Evolutionary conservation across 2,113 vertebrate genomes (phyloP).

Genomic region (Limnothrissa miodon): DNA sequence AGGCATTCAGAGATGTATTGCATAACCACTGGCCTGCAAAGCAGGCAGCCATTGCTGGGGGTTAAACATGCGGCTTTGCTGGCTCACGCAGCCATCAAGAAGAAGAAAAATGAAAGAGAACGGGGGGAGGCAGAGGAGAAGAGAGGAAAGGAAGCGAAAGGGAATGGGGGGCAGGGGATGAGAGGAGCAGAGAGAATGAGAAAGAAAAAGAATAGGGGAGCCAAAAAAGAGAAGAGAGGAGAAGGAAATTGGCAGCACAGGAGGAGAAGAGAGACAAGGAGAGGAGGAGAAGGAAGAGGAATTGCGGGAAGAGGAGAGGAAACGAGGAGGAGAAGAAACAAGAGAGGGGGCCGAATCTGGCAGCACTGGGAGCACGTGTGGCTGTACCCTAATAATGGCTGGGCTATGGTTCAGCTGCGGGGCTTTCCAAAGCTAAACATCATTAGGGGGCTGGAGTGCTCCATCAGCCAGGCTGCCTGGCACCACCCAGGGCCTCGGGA

Average conservation of each 20-base stretch:
- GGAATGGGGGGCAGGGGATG: too few species aligned
- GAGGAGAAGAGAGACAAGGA: neutral
- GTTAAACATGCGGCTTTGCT: neutral
- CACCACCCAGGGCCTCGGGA: slow-evolving; percentile 26
- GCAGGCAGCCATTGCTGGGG: neutral
- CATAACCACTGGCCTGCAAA: neutral
- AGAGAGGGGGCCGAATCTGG: neutral
- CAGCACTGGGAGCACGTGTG: slow-evolving; percentile 15
- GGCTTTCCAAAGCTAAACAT: slow-evolving; percentile 41
- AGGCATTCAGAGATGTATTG: neutral
- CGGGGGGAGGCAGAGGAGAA: neutral
- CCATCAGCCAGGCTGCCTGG: slow-evolving; percentile 29
- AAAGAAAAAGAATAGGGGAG: neutral
- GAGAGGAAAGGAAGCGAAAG: neutral
- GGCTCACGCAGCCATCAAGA: neutral
- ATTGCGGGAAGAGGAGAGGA: too few species aligned
- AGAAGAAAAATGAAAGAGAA: neutral
- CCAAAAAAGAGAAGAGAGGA: neutral
- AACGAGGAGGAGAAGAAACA: neutral
- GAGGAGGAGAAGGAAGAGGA: neutral
- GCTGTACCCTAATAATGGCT: slow-evolving; percentile 39
- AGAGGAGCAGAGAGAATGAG: neutral
- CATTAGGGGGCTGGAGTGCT: slow-evolving; percentile 24
- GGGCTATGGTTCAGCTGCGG: slow-evolving; percentile 37
- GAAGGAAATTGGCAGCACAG: neutral